Conservation (phyloP, 1,140 invertebrate genomes). For the Procambarus clarkii region DNA sequence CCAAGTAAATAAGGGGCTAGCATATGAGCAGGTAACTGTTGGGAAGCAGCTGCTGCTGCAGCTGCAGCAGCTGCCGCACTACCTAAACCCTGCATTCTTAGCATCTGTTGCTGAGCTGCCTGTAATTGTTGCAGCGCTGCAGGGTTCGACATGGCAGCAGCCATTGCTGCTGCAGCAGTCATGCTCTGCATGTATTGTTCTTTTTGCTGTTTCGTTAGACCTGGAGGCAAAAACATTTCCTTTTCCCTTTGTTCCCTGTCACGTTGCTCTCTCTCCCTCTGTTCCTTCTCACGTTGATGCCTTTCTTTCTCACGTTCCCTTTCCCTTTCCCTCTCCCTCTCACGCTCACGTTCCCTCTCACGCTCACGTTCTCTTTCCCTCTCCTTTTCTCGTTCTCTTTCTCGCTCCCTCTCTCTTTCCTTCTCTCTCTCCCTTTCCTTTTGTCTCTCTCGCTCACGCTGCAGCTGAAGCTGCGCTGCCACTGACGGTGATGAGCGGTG, state of each 20-base stretch:
- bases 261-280: slow-evolving; percentile 69
- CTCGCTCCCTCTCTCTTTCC: slow-evolving; percentile 61
- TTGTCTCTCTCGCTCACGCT: slow-evolving; percentile 69
- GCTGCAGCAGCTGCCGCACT: slow-evolving; percentile 77
- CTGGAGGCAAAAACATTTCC: slow-evolving; percentile 72
- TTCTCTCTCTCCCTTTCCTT: slow-evolving; percentile 59
- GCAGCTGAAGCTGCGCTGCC: slow-evolving; percentile 73
- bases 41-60: slow-evolving; percentile 75
- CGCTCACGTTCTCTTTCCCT: slow-evolving; percentile 65
- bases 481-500: slow-evolving; percentile 76
- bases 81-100: slow-evolving; percentile 70
- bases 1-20: slow-evolving; percentile 87
- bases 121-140: slow-evolving; percentile 75
- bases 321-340: slow-evolving; percentile 68
- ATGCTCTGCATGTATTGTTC: slow-evolving; percentile 72
- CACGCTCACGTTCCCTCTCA: slow-evolving; percentile 67
- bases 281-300: slow-evolving; percentile 66
- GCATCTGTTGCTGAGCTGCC: slow-evolving; percentile 78
- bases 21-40: slow-evolving; percentile 83
- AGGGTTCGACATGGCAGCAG: slow-evolving; percentile 83
- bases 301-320: slow-evolving; percentile 64
- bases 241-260: slow-evolving; percentile 71
- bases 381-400: slow-evolving; percentile 65
- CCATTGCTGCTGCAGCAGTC: slow-evolving; percentile 79
- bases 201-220: slow-evolving; percentile 72